A percentile compares a stretch with the other conserved stretches of the same genome.
These are phyloP conservation scores for Spinibarbus caldwelli DNA, from an alignment of 2,797 vertebrate species.

Conservation along the genomic window DNA sequence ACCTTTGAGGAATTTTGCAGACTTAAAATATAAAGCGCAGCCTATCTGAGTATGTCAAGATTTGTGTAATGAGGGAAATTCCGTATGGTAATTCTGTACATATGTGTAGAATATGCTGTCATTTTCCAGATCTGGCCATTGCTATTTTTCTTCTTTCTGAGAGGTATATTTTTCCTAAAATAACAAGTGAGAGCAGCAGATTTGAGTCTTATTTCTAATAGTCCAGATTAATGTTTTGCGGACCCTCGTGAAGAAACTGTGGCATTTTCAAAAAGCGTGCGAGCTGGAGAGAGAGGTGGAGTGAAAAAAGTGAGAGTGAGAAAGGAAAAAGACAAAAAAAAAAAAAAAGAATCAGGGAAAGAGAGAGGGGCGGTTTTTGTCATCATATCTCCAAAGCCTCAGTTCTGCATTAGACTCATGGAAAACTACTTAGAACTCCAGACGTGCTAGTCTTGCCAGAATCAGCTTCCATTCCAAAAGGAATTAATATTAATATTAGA, in stretches of 20 bases:
- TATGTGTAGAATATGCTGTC: neutral
- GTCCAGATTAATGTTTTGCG: conserved; percentile 47
- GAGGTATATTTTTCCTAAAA: conserved; percentile 38
- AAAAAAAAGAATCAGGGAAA: conserved; percentile 59
- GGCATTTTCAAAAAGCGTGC: conserved; percentile 51
- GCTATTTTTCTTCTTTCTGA: conserved; percentile 25
- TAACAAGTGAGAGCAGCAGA: conserved; percentile 45
- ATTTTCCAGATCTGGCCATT: conserved; percentile 10
- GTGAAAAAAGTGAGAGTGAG: conserved; percentile 33
- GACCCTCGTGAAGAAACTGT: conserved; percentile 36
- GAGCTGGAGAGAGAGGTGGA: conserved; percentile 9
- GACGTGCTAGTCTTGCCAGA: conserved; percentile 73
- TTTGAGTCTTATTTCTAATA: conserved; percentile 45
- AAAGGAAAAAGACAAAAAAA: conserved; percentile 42
- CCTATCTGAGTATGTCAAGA: neutral
- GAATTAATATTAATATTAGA: conserved; percentile 79
- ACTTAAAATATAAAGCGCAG: neutral
- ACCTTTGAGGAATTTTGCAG: conserved; percentile 41
- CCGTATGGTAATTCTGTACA: neutral
- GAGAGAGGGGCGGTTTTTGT: conserved; percentile 73
- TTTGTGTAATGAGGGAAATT: conserved; percentile 35
- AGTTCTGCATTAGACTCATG: conserved; percentile 72
- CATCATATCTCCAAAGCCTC: conserved; percentile 77
- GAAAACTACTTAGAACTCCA: conserved; percentile 78
- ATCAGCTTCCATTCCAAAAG: conserved; percentile 69